Conservation (phyloP, 2,113 vertebrate species). For the Zosterops japonicus region DNA sequence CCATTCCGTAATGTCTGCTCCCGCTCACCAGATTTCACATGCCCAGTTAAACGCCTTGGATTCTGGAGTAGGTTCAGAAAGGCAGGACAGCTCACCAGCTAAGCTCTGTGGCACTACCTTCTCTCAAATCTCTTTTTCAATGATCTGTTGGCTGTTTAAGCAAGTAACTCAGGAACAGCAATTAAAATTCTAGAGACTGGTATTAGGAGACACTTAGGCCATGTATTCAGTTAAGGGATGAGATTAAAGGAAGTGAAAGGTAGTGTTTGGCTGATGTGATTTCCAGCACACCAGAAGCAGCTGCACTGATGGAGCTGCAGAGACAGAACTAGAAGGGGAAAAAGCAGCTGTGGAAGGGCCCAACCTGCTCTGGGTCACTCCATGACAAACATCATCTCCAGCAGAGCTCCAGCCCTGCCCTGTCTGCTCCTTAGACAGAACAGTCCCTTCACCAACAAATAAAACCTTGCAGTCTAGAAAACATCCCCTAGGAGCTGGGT, state of each 20-base stretch:
- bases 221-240: background rate
- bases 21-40: background rate
- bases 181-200: background rate
- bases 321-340: background rate
- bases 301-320: background rate
- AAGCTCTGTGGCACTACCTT: background rate
- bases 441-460: background rate
- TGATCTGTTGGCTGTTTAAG: background rate
- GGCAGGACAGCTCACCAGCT: background rate
- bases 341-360: background rate
- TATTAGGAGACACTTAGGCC: background rate
- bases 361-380: background rate
- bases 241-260: background rate
- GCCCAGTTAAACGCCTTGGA: background rate
- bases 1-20: background rate
- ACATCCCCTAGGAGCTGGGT: background rate
- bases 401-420: background rate
- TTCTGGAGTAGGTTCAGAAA: background rate
- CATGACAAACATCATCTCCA: background rate
- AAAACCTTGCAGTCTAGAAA: background rate
- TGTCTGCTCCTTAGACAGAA: background rate
- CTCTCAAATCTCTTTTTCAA: background rate
- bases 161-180: background rate
- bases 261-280: background rate
- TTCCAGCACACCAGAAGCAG: background rate